Evolutionary conservation across 2,113 vertebrate species (phyloP), one percentile per base, ranked within the genome.

Genomic region (Nannobrachium achirus): DNA sequence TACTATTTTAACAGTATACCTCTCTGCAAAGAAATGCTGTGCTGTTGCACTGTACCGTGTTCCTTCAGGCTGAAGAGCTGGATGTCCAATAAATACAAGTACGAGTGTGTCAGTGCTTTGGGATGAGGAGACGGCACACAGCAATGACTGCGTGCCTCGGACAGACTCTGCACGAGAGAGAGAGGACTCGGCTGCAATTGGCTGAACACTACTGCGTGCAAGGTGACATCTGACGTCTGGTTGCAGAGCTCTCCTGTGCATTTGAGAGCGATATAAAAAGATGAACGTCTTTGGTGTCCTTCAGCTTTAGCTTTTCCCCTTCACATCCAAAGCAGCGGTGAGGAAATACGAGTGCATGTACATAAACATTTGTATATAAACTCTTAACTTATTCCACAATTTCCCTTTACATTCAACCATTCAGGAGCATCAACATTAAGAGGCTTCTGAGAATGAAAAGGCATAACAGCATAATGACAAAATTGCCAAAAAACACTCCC

Each of bases 201-300:
- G 25, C 25, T 33, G 25, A 33, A 33, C 25, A 33, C 25, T 33
- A 33, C 6, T 33, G 25, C 25, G 25, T 33, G 14, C 49, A 8
- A 15, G 16, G 49, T 51, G 49, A 33, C 25, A 33, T 51, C 49
- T 9, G 14, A 13, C 14, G 46, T 48, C 25, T 48, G 7, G 14
- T 51, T 16, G 9, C n/a, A 51, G 15, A 16, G 7, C 9, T 15
- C 18, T 8, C 14, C 45, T 10, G 52, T 53, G 66, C 63, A 51
- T 9, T 48, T 25, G 41, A 49, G 45, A 57, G 65, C 55, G 14
- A 18, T 41, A 38, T 10, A 19, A 63, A 71, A 67, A 57, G 20
- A 75, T 39, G 67, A 66, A 19, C 70, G 9, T 84, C 81, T 86
- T 82, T 86, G 84, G 81, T 66, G 67, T 68, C 68, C 45, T 75